phyloP scores from a whole-genome alignment of 1,140 invertebrate genomes.

The Megalopta genalis region DNA sequence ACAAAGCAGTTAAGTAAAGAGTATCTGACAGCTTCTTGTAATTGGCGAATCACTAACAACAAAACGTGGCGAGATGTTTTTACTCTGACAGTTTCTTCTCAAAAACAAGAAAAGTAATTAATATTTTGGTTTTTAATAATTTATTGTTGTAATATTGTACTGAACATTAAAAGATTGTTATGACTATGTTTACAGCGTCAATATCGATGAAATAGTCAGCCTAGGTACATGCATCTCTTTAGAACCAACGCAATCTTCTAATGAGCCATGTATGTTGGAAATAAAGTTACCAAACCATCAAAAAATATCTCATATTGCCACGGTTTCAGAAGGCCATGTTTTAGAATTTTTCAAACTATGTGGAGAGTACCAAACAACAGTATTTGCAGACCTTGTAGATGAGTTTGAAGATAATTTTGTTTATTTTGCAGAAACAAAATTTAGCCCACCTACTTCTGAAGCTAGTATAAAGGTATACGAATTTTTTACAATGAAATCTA shows the following conservation, averaged over 20 bases:
- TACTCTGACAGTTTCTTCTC: constrained; percentile 42
- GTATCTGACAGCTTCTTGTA: constrained; percentile 63
- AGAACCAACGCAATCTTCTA: constrained; percentile 52
- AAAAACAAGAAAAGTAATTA: constrained; percentile 61
- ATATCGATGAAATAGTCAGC: constrained; percentile 71
- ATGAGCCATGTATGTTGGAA: constrained; percentile 70
- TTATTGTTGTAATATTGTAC: too few relatives aligned
- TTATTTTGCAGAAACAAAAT: constrained; percentile 69
- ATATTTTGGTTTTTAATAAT: neutral
- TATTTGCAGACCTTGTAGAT: constrained; percentile 75
- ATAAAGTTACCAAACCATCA: constrained; percentile 72
- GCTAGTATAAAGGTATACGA: constrained; percentile 75
- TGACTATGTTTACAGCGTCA: constrained; percentile 60
- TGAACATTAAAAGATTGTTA: neutral
- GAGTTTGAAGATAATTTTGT: constrained; percentile 75
- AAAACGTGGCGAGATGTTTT: constrained; percentile 65
- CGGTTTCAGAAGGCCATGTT: constrained; percentile 76
- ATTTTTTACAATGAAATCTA: constrained; percentile 7
- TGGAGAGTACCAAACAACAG: constrained; percentile 76
- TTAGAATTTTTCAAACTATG: constrained; percentile 79
- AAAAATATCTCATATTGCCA: constrained; percentile 70
- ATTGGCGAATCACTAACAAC: constrained; percentile 68
- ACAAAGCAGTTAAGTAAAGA: constrained; percentile 16
- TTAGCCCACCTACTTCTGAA: constrained; percentile 73
- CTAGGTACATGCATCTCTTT: constrained; percentile 71